phyloP scores from a whole-genome alignment of 2,113 vertebrate species.

The Coryphaenoides rupestris region DNA sequence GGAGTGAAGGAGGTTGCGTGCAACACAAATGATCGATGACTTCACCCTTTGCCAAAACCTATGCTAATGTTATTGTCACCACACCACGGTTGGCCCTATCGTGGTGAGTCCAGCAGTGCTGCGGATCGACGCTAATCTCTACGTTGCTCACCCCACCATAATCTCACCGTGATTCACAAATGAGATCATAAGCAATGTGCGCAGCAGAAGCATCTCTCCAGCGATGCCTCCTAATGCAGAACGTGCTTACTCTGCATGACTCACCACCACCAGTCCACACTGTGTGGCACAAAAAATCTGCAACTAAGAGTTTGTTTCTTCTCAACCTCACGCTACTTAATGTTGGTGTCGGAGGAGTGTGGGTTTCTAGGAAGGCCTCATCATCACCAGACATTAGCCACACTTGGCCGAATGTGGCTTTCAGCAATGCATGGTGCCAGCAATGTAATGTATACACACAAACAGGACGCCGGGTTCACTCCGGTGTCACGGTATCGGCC shows the following conservation, averaged over 20 bases:
- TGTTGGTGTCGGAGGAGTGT: not conserved
- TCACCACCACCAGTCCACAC: slow-evolving; percentile 2
- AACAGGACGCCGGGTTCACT: slow-evolving; percentile 18
- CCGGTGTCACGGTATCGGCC: slow-evolving; percentile 5
- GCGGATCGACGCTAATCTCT: slow-evolving; percentile 17
- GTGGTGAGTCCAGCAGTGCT: slow-evolving; percentile 7
- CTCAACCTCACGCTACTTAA: slow-evolving; percentile 5
- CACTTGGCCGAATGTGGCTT: slow-evolving; percentile 38
- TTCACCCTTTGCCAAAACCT: slow-evolving; percentile 1
- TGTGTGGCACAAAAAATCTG: slow-evolving; percentile 5
- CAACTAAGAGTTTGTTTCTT: slow-evolving; percentile 19
- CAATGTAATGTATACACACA: not conserved
- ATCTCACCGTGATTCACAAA: slow-evolving; percentile 36
- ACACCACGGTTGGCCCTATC: not conserved
- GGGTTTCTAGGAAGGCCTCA: not conserved
- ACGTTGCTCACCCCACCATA: slow-evolving; percentile 13
- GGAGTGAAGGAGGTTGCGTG: slow-evolving; percentile 1
- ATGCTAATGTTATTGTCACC: too few relatives aligned
- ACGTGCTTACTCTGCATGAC: slow-evolving; percentile 17
- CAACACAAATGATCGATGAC: slow-evolving; percentile 5
- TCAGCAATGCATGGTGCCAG: slow-evolving; percentile 23
- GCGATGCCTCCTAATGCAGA: slow-evolving; percentile 3
- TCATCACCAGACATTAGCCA: slow-evolving; percentile 10
- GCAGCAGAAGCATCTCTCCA: slow-evolving; percentile 14
- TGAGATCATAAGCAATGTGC: slow-evolving; percentile 24